These are phyloP conservation scores for Lobophora halterata DNA, from an alignment of 2,888 invertebrate species.

Conservation along the genomic window DNA sequence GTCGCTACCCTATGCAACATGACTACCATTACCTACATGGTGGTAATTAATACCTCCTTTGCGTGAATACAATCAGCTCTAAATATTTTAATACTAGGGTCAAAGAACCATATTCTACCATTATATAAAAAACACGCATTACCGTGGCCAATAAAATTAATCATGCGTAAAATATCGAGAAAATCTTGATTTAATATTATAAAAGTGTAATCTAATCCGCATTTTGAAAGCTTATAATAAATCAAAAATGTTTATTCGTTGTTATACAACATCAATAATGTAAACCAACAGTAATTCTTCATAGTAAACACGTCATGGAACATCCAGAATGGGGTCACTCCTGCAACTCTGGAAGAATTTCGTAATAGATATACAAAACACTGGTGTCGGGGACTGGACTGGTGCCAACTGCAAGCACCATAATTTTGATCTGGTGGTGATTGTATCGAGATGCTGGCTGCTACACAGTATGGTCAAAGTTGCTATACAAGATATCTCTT, in stretches of 20 bases:
- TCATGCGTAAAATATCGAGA: background rate
- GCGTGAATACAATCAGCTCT: slow-evolving; percentile 12
- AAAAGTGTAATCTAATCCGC: slow-evolving; percentile 13
- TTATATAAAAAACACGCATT: background rate
- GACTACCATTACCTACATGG: too few species aligned
- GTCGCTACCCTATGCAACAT: slow-evolving; percentile 3
- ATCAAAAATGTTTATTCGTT: slow-evolving; percentile 22
- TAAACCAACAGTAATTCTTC: slow-evolving; percentile 27
- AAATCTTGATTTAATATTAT: slow-evolving; percentile 4
- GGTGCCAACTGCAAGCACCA: slow-evolving; percentile 57
- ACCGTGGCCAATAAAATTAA: slow-evolving; percentile 6
- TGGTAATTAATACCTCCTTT: background rate
- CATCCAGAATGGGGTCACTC: slow-evolving; percentile 62
- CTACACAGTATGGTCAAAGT: too few species aligned
- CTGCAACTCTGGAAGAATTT: slow-evolving; percentile 75
- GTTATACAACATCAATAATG: slow-evolving; percentile 28
- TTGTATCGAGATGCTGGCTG: slow-evolving; percentile 2
- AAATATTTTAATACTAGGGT: slow-evolving; percentile 1
- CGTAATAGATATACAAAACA: slow-evolving; percentile 69
- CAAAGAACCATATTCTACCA: slow-evolving; percentile 5
- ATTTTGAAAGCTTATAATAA: slow-evolving; percentile 23
- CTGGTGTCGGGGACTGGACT: slow-evolving; percentile 52
- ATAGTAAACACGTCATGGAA: slow-evolving; percentile 39
- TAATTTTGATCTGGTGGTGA: slow-evolving; percentile 11
- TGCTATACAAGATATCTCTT: background rate